Percentiles rank a stretch among this genome's conserved stretches.
phyloP scores from a whole-genome alignment of 1,140 invertebrate species.

The Pseudomyrmex flavicornis region DNA sequence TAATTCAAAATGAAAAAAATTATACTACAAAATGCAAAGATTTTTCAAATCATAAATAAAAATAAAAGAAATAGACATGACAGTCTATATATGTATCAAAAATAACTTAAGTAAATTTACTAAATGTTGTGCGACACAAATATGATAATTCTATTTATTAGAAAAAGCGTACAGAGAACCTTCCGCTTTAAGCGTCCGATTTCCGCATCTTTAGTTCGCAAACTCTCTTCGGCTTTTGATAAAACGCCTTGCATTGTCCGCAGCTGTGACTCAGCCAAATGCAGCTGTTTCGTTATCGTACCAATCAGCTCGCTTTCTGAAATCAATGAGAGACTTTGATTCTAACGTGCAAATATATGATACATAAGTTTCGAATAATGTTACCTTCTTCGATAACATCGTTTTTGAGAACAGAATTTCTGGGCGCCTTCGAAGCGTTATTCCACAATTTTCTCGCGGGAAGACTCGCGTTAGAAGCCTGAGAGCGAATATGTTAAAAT shows the following conservation, averaged over 20 bases:
- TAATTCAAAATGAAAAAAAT: neutral
- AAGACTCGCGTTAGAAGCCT: slow-evolving; percentile 51
- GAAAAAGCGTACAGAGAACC: slow-evolving; percentile 63
- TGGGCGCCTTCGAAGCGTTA: neutral
- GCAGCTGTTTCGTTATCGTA: slow-evolving; percentile 75
- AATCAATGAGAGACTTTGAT: slow-evolving; percentile 5
- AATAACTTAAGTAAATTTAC: slow-evolving; percentile 18
- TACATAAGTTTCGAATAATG: neutral
- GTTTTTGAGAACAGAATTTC: slow-evolving; percentile 42
- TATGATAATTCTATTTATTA: slow-evolving; percentile 4
- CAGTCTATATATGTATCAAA: neutral
- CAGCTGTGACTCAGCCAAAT: slow-evolving; percentile 75
- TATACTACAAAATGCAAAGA: neutral
- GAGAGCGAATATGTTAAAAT: neutral
- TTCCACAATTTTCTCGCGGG: slow-evolving; percentile 65
- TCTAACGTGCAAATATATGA: neutral
- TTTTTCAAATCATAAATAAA: neutral
- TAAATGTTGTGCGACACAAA: neutral
- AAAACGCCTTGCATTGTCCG: slow-evolving; percentile 75
- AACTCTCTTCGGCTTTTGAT: slow-evolving; percentile 74
- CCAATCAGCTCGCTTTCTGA: slow-evolving; percentile 74
- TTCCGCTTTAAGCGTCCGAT: slow-evolving; percentile 78
- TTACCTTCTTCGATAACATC: slow-evolving; percentile 68
- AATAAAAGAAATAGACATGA: neutral
- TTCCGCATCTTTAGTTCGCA: slow-evolving; percentile 77